Evolutionary conservation across 2,888 invertebrate species (phyloP).

Genomic region (Cerceris rybyensis): DNA sequence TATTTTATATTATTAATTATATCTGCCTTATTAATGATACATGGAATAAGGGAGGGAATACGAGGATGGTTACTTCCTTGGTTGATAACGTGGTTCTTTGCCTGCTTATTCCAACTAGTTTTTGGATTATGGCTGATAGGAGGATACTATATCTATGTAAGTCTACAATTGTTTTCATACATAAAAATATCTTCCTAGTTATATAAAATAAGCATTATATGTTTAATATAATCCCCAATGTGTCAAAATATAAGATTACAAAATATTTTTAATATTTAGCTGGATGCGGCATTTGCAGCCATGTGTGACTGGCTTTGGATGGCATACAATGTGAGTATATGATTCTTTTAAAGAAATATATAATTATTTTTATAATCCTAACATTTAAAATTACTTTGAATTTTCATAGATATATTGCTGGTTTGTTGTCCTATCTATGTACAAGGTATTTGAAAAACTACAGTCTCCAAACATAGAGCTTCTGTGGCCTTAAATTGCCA

Average conservation of each 20-base stretch:
- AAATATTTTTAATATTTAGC: conserved; percentile 83
- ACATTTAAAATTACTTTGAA: conserved; percentile 32
- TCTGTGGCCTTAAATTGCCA: conserved; percentile 84
- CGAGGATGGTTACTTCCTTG: conserved; percentile 93
- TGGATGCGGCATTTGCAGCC: conserved; percentile 90
- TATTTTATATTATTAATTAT: conserved; percentile 84
- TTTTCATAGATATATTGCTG: conserved; percentile 91
- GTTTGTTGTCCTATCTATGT: conserved; percentile 93
- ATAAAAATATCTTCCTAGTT: neutral
- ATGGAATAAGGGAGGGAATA: conserved; percentile 87
- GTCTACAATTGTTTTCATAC: conserved; percentile 75
- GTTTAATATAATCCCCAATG: neutral
- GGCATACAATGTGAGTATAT: conserved; percentile 91
- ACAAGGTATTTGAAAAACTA: conserved; percentile 89
- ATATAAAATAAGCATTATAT: neutral
- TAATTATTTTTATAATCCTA: neutral
- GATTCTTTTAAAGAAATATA: neutral
- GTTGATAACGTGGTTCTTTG: conserved; percentile 87
- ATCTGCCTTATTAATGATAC: conserved; percentile 85
- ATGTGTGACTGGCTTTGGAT: conserved; percentile 91
- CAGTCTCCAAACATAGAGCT: conserved; percentile 95
- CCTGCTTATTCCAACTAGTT: conserved; percentile 88
- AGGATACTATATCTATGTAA: conserved; percentile 95
- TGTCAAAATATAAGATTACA: neutral
- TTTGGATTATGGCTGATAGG: conserved; percentile 94